Conservation (phyloP, 2,888 invertebrate genomes). For the Microplitis manilae region DNA sequence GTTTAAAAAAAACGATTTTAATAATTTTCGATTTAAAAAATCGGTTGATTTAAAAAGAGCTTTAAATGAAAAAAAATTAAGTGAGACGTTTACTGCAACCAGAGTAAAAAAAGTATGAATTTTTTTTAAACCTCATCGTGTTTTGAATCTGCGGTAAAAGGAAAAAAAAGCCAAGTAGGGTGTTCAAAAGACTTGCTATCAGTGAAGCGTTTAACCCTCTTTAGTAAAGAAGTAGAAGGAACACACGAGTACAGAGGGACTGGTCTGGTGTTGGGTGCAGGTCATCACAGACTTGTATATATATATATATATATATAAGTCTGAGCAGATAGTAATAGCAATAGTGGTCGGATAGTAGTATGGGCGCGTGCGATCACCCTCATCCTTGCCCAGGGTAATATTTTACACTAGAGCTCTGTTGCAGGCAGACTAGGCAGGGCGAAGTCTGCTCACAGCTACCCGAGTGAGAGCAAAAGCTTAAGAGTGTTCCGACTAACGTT, state of each 20-base stretch:
- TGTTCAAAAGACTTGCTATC: conserved; percentile 18
- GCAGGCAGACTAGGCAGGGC: conserved; percentile 46
- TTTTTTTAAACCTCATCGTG: neutral
- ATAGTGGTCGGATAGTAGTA: neutral
- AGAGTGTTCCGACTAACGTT: neutral
- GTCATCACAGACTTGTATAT: conserved; percentile 2
- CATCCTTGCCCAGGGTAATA: conserved; percentile 47
- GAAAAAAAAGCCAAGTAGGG: neutral
- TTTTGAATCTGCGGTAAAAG: neutral
- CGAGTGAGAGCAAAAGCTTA: neutral
- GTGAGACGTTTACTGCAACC: no score
- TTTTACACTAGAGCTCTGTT: conserved; percentile 55
- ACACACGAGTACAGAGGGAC: neutral
- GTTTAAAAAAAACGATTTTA: no score
- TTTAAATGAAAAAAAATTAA: no score
- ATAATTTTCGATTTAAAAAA: no score
- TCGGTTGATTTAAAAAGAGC: no score
- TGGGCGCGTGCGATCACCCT: conserved; percentile 23
- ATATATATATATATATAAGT: neutral
- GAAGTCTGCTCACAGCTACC: neutral
- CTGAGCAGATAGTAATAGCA: neutral
- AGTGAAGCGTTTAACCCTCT: conserved; percentile 28
- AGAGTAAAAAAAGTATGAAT: no score
- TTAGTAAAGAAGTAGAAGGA: conserved; percentile 15
- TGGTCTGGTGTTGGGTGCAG: neutral